phyloP scores from a whole-genome alignment of 2,888 invertebrate species.

The Ornithoptera alexandrae region DNA sequence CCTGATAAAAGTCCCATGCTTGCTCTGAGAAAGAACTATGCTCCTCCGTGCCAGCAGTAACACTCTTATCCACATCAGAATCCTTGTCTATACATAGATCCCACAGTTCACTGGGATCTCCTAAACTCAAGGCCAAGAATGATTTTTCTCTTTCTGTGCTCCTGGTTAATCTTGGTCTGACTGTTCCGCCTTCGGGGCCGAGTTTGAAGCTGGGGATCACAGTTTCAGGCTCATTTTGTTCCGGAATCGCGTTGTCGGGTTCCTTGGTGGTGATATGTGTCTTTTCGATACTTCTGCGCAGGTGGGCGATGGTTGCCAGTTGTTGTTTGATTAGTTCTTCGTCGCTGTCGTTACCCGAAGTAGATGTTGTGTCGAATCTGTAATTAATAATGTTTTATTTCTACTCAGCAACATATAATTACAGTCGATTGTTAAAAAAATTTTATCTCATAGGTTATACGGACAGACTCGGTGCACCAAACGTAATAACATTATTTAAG shows the following conservation, averaged over 20 bases:
- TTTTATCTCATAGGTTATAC: too few species aligned
- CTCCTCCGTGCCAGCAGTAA: constrained; percentile 84
- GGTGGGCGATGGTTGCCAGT: constrained; percentile 61
- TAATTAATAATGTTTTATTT: background rate
- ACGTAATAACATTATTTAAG: too few species aligned
- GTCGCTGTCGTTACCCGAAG: constrained; percentile 85
- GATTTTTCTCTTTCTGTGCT: constrained; percentile 66
- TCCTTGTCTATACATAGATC: constrained; percentile 71
- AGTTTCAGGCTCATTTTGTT: constrained; percentile 60
- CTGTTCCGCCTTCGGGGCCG: constrained; percentile 77
- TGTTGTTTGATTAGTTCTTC: constrained; percentile 72
- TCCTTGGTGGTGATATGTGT: constrained; percentile 68
- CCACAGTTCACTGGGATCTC: constrained; percentile 70
- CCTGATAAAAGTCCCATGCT: constrained; percentile 97
- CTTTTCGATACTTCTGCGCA: constrained; percentile 71
- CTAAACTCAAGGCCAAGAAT: constrained; percentile 65
- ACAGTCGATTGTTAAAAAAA: too few species aligned
- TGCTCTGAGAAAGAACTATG: constrained; percentile 93
- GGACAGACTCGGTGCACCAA: too few species aligned
- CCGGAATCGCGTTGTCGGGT: constrained; percentile 64
- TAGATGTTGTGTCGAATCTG: constrained; percentile 81
- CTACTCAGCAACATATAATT: too few species aligned
- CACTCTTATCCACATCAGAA: constrained; percentile 79
- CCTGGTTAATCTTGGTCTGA: constrained; percentile 62
- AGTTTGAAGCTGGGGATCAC: constrained; percentile 84